A percentile compares a stretch with the other conserved stretches of the same genome.
These are phyloP conservation scores for Macrophya annulata DNA, from an alignment of 2,888 invertebrate genomes.

Conservation along the genomic window DNA sequence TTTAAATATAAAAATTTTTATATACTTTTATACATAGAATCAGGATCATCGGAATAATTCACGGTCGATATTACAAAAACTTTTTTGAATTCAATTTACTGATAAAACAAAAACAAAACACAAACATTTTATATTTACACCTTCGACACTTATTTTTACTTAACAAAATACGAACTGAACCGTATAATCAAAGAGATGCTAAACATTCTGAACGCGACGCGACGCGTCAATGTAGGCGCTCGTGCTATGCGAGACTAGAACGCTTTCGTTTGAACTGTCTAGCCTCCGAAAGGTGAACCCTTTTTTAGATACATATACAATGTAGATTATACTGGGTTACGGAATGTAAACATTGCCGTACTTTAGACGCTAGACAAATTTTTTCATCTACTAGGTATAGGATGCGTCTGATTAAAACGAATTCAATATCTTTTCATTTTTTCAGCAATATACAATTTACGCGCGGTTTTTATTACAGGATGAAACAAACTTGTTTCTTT, in stretches of 20 bases:
- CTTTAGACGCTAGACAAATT: constrained; percentile 57
- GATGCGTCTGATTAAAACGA: too few relatives aligned
- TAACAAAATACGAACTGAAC: neutral
- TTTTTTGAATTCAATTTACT: too few relatives aligned
- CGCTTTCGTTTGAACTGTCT: constrained; percentile 12
- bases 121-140: neutral
- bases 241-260: constrained; percentile 57
- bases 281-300: neutral
- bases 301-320: neutral
- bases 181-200: neutral
- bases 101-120: neutral
- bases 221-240: constrained; percentile 50
- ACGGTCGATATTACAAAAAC: neutral
- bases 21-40: neutral
- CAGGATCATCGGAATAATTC: neutral
- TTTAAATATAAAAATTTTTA: neutral
- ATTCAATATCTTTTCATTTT: neutral
- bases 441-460: neutral
- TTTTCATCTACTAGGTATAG: neutral
- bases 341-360: constrained; percentile 57
- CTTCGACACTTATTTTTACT: neutral
- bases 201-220: constrained; percentile 24
- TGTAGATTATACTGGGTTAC: constrained; percentile 10
- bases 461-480: neutral
- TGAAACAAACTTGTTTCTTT: too few relatives aligned